Conservation (phyloP, 2,888 invertebrate species). For the Busseola fusca region DNA sequence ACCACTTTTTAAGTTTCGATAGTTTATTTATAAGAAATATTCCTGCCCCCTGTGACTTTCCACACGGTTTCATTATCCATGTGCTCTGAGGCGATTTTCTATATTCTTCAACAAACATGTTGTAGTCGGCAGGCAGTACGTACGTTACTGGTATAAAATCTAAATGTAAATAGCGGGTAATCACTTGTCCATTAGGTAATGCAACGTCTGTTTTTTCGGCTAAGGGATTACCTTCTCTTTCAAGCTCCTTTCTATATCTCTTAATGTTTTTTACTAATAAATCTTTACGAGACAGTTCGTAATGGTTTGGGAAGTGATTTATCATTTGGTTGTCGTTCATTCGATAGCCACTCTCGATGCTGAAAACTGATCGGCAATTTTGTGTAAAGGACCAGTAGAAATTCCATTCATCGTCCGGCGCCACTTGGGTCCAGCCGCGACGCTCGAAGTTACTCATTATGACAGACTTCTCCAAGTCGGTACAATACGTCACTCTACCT, state of each 20-base stretch:
- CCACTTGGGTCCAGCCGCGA: conserved; percentile 95
- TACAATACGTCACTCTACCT: conserved; percentile 87
- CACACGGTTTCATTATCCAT: conserved; percentile 99
- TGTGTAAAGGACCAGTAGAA: conserved; percentile 98
- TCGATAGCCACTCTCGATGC: conserved; percentile 96
- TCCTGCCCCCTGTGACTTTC: conserved; percentile 97
- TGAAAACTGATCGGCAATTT: conserved; percentile 97
- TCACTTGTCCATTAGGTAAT: conserved; percentile 90
- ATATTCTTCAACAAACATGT: conserved; percentile 98
- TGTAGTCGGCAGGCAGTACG: conserved; percentile 98
- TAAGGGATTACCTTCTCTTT: conserved; percentile 95
- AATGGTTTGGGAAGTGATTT: conserved; percentile 98
- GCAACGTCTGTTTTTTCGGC: conserved; percentile 91
- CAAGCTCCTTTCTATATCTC: conserved; percentile 96
- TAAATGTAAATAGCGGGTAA: conserved; percentile 93
- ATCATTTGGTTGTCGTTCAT: conserved; percentile 98
- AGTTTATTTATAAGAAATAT: conserved; percentile 98
- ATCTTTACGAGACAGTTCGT: conserved; percentile 98
- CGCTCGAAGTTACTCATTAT: conserved; percentile 97
- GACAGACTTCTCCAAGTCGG: conserved; percentile 98
- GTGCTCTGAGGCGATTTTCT: conserved; percentile 97
- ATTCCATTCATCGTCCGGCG: conserved; percentile 98
- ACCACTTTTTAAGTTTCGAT: conserved; percentile 97
- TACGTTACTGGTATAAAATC: conserved; percentile 98
- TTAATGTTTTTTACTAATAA: conserved; percentile 98